These are phyloP conservation scores for Leptopilina syphax DNA, from an alignment of 2,888 invertebrate genomes.

Conservation along the genomic window DNA sequence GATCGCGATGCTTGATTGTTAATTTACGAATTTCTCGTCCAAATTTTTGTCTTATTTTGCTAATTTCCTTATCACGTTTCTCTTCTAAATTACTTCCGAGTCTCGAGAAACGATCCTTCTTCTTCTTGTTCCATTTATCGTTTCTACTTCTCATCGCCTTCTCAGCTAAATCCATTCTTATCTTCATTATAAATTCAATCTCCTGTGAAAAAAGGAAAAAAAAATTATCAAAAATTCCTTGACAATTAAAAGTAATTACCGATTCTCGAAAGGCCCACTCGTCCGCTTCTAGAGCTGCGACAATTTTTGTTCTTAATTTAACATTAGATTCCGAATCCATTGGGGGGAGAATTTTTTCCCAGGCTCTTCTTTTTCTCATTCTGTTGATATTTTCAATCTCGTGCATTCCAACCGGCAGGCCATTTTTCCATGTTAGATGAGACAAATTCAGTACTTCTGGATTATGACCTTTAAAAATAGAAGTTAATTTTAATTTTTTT, in stretches of 20 bases:
- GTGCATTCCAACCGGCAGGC: constrained; percentile 81
- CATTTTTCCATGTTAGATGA: constrained; percentile 82
- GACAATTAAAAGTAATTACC: constrained; percentile 72
- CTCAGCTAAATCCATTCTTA: constrained; percentile 84
- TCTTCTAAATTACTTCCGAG: constrained; percentile 79
- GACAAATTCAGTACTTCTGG: constrained; percentile 85
- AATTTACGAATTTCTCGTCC: constrained; percentile 78
- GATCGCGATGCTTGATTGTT: constrained; percentile 73
- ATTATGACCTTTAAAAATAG: constrained; percentile 62
- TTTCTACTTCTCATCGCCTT: constrained; percentile 80
- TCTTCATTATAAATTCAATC: constrained; percentile 84
- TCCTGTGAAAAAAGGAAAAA: constrained; percentile 76
- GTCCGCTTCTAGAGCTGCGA: constrained; percentile 88
- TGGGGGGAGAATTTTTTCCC: constrained; percentile 81
- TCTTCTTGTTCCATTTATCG: constrained; percentile 75
- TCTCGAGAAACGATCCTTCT: constrained; percentile 75
- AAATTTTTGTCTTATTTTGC: constrained; percentile 78
- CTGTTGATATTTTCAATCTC: constrained; percentile 84
- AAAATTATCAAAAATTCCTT: constrained; percentile 38
- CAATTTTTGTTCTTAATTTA: constrained; percentile 81
- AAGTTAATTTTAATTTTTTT: constrained; percentile 29
- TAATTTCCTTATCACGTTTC: constrained; percentile 80
- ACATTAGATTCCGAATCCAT: constrained; percentile 79
- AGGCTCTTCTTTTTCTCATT: constrained; percentile 82
- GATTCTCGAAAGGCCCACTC: constrained; percentile 91